These are phyloP conservation scores for Drosophila monieri DNA, from an alignment of 2,888 invertebrate genomes.

Conservation along the genomic window DNA sequence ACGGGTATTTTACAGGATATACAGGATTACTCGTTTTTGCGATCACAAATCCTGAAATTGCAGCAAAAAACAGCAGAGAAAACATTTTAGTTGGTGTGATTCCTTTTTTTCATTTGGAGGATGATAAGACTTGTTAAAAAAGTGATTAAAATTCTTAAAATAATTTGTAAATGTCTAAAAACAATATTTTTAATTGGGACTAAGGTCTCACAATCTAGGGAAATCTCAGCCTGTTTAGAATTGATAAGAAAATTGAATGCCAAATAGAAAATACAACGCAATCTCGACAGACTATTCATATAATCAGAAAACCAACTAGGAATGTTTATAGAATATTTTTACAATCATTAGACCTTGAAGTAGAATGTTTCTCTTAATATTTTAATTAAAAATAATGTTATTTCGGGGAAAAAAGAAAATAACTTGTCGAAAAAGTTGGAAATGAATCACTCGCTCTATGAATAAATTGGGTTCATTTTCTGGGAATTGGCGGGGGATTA, in stretches of 20 bases:
- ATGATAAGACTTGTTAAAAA: too few relatives aligned
- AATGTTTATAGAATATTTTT: slow-evolving; percentile 2
- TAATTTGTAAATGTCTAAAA: neutral
- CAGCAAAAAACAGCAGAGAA: slow-evolving; percentile 66
- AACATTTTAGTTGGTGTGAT: neutral
- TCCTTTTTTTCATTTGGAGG: too few relatives aligned
- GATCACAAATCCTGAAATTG: slow-evolving; percentile 84
- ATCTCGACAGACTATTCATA: slow-evolving; percentile 14
- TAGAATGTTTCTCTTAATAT: neutral
- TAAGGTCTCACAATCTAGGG: neutral
- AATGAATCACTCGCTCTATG: slow-evolving; percentile 26
- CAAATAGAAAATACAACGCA: slow-evolving; percentile 14
- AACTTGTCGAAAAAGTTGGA: slow-evolving; percentile 24
- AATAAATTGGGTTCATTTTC: slow-evolving; percentile 51
- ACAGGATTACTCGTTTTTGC: slow-evolving; percentile 83
- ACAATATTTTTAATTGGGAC: neutral
- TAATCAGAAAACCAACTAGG: neutral
- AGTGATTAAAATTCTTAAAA: neutral
- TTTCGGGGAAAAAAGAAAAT: slow-evolving; percentile 14
- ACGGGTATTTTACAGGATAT: slow-evolving; percentile 81
- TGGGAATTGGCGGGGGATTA: slow-evolving; percentile 9
- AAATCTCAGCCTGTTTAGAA: neutral
- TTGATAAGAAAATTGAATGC: slow-evolving; percentile 32
- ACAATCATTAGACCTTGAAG: neutral
- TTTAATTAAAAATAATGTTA: neutral